These are phyloP conservation scores for Platypus cylindrus DNA, from an alignment of 2,888 invertebrate genomes.

Conservation along the genomic window DNA sequence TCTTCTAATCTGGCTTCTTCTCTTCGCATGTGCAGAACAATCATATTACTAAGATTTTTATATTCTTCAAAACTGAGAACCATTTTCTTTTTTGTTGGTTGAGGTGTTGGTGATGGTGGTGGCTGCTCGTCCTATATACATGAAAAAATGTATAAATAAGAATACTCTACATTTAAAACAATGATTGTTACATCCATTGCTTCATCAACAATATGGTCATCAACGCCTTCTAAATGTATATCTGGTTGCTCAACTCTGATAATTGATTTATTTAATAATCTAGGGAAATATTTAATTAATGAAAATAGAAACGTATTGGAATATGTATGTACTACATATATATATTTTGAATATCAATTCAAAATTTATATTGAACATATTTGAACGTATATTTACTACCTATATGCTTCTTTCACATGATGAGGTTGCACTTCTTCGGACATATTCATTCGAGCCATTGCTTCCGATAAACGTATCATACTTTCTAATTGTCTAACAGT, in stretches of 20 bases:
- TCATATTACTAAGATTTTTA: slow-evolving; percentile 80
- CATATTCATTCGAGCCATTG: slow-evolving; percentile 92
- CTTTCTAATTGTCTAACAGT: slow-evolving; percentile 94
- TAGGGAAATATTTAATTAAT: no score
- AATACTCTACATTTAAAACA: not conserved
- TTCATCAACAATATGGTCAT: slow-evolving; percentile 39
- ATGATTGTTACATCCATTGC: slow-evolving; percentile 16
- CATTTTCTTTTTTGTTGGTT: slow-evolving; percentile 52
- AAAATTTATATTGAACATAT: slow-evolving; percentile 3
- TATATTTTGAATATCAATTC: not conserved
- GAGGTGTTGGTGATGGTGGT: slow-evolving; percentile 22
- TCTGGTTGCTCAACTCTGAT: slow-evolving; percentile 97
- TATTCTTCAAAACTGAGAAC: slow-evolving; percentile 88
- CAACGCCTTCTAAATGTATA: slow-evolving; percentile 80
- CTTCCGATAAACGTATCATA: slow-evolving; percentile 92
- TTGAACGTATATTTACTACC: slow-evolving; percentile 14
- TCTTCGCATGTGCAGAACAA: slow-evolving; percentile 78
- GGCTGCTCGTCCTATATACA: slow-evolving; percentile 19
- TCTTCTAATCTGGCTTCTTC: slow-evolving; percentile 63
- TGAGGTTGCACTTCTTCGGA: slow-evolving; percentile 66
- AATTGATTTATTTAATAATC: slow-evolving; percentile 86
- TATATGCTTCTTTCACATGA: slow-evolving; percentile 86
- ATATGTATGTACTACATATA: no score
- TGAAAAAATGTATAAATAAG: no score
- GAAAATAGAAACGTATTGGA: slow-evolving; percentile 17